Evolutionary conservation across 2,888 invertebrate genomes (phyloP), one percentile per base, ranked within the genome.

Genomic region (Liposcelis brunnea): DNA sequence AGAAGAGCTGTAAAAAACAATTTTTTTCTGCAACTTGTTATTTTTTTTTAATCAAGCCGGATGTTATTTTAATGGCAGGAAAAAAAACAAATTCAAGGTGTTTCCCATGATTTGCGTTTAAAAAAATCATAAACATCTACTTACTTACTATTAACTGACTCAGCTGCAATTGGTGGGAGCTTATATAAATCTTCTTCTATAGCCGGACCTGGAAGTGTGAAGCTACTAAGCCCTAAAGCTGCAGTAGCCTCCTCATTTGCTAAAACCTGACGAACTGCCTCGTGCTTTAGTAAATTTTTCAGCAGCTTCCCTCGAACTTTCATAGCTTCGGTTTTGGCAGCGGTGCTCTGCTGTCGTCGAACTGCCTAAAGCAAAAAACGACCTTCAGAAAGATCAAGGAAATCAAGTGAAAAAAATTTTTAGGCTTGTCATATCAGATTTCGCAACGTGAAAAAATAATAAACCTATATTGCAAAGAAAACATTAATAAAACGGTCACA

Each of bases 261-360:
- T n/a, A 55, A 36, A 3, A 52, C 48, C 38, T 56, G 49, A 31
- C 52, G 49, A n/a, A 91, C 73, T 1, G 81, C 82, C 15, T 80
- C 75, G 56, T 83, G 84, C 57, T 84, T 83, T 49, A 86, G 71
- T 12, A 89, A 61, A 42, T 82, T 74, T 44, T 74, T 68, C 31
- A 83, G 62, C 32, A 86, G 64, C 61, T 89, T 75, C 56, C 80
- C 70, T 61, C 82, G 77, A 49, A 83, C 67, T 58, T 77, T 66
- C 56, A 79, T 76, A 34, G 84, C 80, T 62, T 81, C 78, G 52
- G 74, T 72, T 46, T 74, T 66, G 44, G 77, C 71, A 63, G 74
- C 80, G 52, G 70, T 70, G 63, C 80, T 84, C 59, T 71, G 72
- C 58, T 75, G 76, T 63, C 81, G 78, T 51, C 93, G 70, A 53